Base-by-base conservation (phyloP, 2,888 invertebrate genomes). In the Ramazzottius varieornatus region DNA sequence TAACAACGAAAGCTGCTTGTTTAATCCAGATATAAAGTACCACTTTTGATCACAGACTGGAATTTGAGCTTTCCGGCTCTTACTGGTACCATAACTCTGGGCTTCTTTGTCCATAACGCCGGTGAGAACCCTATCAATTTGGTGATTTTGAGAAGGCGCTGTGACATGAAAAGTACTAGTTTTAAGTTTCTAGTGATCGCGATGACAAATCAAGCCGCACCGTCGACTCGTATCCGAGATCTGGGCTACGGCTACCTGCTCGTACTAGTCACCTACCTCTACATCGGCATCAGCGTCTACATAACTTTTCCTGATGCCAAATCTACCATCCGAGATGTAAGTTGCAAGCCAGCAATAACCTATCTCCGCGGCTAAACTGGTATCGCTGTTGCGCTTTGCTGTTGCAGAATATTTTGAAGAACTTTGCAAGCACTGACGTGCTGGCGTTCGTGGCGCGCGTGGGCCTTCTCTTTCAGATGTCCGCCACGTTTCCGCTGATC, bases 351-450 rank as follows among this genome's bases (percentile, higher is more conserved):
- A n/a, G n/a, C n/a, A n/a, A n/a, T n/a, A n/a, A n/a, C n/a, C n/a
- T n/a, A n/a, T n/a, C n/a, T n/a, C n/a, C n/a, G n/a, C n/a, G n/a
- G n/a, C n/a, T n/a, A n/a, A n/a, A n/a, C n/a, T n/a, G n/a, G n/a
- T 8, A 40, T 8, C 40, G 20, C 40, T 20, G 20, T 20, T 40
- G 40, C 13, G 40, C 40, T 40, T 40, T 54, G 13, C 24, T 13
- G 4, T 54, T 54, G 54, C 54, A 54, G 54, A 54, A 54, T 54
- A 16, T 54, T 29, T 29, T 54, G 54, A 54, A 54, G 29, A 54
- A 54, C 29, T 54, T 54, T 54, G 20, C 54, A 8, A 54, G 54
- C 29, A n/a, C n/a, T 13, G 54, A 54, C 54, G 54, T 54, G 20
- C 4, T 54, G 54, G 54, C n/a, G 20, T 29, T 54, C 29, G 54